phyloP scores from a whole-genome alignment of 2,797 vertebrate genomes.

The Paratrypauchen microcephalus region DNA sequence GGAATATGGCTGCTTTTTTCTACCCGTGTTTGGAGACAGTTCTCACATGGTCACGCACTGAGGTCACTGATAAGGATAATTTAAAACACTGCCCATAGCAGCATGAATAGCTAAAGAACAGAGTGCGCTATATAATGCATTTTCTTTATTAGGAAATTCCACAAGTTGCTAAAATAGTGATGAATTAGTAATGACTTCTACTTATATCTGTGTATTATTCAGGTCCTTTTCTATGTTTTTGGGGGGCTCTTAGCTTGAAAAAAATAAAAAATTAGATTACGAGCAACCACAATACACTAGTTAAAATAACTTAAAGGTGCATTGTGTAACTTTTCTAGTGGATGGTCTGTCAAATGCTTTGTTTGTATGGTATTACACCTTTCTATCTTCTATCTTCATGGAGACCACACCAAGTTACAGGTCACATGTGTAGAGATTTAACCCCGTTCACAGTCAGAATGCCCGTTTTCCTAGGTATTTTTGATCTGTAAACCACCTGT shows the following conservation, averaged over 20 bases:
- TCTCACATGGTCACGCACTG: slow-evolving; percentile 20
- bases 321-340: too few species aligned
- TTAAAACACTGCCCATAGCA: not conserved
- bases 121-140: not conserved
- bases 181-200: not conserved
- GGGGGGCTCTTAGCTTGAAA: not conserved
- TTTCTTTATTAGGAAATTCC: not conserved
- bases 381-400: too few species aligned
- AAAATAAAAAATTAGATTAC: not conserved
- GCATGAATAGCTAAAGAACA: slow-evolving; percentile 1
- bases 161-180: not conserved
- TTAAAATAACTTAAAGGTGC: too few species aligned
- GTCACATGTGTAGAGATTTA: too few species aligned
- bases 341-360: too few species aligned
- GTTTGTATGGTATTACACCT: too few species aligned
- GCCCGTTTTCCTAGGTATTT: too few species aligned
- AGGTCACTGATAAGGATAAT: slow-evolving; percentile 18
- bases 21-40: slow-evolving; percentile 16
- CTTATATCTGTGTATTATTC: not conserved
- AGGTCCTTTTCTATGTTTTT: not conserved
- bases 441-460: too few species aligned
- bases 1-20: slow-evolving; percentile 11
- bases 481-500: too few species aligned
- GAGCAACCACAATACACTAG: not conserved
- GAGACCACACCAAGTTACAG: too few species aligned